Conservation (phyloP, 2,797 vertebrate species). For the Helostoma temminkii region DNA sequence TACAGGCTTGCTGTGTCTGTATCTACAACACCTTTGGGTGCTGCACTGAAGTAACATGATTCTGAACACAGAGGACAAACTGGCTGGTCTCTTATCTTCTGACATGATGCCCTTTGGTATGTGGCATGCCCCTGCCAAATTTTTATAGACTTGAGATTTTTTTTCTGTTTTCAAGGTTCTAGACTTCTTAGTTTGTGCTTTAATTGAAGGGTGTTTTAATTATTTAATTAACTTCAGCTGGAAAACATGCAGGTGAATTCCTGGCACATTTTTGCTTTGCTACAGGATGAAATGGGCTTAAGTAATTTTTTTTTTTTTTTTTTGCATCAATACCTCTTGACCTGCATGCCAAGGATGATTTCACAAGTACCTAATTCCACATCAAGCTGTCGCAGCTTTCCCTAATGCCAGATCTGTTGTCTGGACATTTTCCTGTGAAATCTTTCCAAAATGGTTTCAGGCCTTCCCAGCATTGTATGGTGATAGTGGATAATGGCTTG, state of each 20-base stretch:
- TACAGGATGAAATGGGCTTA: too few relatives aligned
- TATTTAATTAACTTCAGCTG: constrained; percentile 59
- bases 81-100: constrained; percentile 41
- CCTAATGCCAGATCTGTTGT: constrained; percentile 13
- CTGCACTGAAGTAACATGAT: constrained; percentile 58
- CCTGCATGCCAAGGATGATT: constrained; percentile 70
- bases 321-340: constrained; percentile 41
- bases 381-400: constrained; percentile 34
- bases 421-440: constrained; percentile 39
- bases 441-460: constrained; percentile 58
- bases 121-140: constrained; percentile 59
- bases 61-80: constrained; percentile 46
- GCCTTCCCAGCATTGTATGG: constrained; percentile 34
- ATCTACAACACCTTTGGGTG: constrained; percentile 73
- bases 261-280: too few relatives aligned
- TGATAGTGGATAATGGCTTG: constrained; percentile 57
- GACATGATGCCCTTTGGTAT: constrained; percentile 75
- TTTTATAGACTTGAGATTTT: constrained; percentile 51
- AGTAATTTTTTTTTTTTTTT: constrained; percentile 19
- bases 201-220: constrained; percentile 76
- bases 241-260: constrained; percentile 56
- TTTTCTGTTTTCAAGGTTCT: constrained; percentile 10
- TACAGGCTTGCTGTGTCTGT: constrained; percentile 77
- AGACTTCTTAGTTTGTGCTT: constrained; percentile 55
- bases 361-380: constrained; percentile 57